These are phyloP conservation scores for Percopsis omiscomaycus DNA, from an alignment of 2,797 vertebrate species.

Conservation along the genomic window DNA sequence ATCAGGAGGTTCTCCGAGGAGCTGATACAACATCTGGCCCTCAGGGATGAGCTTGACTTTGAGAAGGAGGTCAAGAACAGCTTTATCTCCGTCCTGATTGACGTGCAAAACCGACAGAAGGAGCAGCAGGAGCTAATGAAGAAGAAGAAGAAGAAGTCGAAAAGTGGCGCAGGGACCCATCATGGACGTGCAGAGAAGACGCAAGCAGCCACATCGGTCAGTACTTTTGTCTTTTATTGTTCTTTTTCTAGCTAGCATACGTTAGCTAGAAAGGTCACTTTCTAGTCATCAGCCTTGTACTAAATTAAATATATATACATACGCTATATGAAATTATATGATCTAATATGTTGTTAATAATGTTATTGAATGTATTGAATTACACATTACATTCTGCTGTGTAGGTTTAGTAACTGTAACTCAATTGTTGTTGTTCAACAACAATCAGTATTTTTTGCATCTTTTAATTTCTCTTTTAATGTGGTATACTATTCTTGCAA, in stretches of 20 bases:
- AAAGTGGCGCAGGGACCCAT: constrained; percentile 75
- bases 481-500: background rate
- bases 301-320: too few species aligned
- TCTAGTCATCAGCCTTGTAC: background rate
- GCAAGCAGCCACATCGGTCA: constrained; percentile 81
- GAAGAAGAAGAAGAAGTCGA: constrained; percentile 92
- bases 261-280: background rate
- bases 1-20: constrained; percentile 91
- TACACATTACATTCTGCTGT: too few species aligned
- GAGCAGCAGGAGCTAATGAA: constrained; percentile 88
- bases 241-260: background rate
- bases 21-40: constrained; percentile 91
- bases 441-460: too few species aligned
- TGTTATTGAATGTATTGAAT: too few species aligned
- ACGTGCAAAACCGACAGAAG: constrained; percentile 95
- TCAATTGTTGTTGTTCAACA: too few species aligned
- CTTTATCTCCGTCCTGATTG: constrained; percentile 96
- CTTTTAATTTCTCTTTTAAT: too few species aligned
- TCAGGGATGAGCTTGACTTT: constrained; percentile 95
- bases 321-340: too few species aligned
- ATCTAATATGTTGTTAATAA: too few species aligned
- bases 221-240: constrained; percentile 5
- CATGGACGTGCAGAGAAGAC: constrained; percentile 56
- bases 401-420: too few species aligned
- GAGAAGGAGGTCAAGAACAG: constrained; percentile 99